phyloP scores from a whole-genome alignment of 2,888 invertebrate species.

The Hermodice carunculata region DNA sequence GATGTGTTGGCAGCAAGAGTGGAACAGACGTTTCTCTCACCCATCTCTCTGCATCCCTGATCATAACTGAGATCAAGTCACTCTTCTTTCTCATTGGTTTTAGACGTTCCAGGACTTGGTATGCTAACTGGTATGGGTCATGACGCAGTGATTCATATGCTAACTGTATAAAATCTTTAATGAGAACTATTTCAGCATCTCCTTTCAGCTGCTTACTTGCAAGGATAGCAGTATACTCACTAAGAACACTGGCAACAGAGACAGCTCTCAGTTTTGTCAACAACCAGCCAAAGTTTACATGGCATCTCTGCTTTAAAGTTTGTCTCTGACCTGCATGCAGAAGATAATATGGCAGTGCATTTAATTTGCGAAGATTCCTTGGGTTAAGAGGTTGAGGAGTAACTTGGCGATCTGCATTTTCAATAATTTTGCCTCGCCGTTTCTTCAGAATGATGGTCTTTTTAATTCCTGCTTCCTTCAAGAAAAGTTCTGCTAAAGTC shows the following conservation, averaged over 20 bases:
- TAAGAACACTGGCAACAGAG: constrained; percentile 14
- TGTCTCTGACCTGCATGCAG: constrained; percentile 14
- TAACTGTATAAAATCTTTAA: constrained; percentile 29
- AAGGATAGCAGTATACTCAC: constrained; percentile 15
- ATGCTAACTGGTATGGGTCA: constrained; percentile 30
- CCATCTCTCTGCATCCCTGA: constrained; percentile 21
- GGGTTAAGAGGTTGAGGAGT: constrained; percentile 25
- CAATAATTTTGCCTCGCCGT: constrained; percentile 27
- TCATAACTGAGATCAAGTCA: constrained; percentile 4
- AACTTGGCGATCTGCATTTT: constrained; percentile 38
- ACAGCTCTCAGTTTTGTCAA: constrained; percentile 25
- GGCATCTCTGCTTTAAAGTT: constrained; percentile 22
- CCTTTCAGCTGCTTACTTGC: neutral
- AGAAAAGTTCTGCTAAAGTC: constrained; percentile 33
- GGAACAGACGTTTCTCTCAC: constrained; percentile 20
- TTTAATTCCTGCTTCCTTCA: constrained; percentile 26
- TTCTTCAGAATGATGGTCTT: constrained; percentile 35
- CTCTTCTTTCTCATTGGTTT: neutral
- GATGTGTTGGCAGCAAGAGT: constrained; percentile 29
- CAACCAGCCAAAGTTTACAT: constrained; percentile 31
- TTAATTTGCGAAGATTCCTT: constrained; percentile 35
- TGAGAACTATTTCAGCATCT: constrained; percentile 10
- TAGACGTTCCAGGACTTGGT: constrained; percentile 22
- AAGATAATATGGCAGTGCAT: constrained; percentile 37
- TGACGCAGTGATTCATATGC: constrained; percentile 25